phyloP scores from a whole-genome alignment of 2,888 invertebrate species.

The Fragum fragum region DNA sequence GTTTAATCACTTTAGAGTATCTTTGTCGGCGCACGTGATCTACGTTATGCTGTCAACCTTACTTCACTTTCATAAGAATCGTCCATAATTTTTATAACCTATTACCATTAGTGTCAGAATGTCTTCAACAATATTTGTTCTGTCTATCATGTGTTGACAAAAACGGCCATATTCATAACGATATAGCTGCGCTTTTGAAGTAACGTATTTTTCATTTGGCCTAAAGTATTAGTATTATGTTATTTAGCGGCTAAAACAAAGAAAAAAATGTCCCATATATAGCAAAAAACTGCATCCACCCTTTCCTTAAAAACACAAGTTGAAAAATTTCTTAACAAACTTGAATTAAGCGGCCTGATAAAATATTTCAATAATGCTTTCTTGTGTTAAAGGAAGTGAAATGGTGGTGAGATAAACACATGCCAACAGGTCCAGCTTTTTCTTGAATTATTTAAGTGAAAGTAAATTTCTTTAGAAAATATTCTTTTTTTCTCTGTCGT shows the following conservation, averaged over 20 bases:
- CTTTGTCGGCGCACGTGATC: not conserved
- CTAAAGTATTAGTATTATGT: slow-evolving; percentile 9
- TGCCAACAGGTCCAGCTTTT: too few species aligned
- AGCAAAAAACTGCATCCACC: not conserved
- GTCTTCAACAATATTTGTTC: slow-evolving; percentile 8
- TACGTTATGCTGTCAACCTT: not conserved
- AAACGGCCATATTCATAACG: slow-evolving; percentile 44
- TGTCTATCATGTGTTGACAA: slow-evolving; percentile 36
- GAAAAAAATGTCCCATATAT: not conserved
- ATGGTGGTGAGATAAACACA: too few species aligned
- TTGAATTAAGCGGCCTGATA: too few species aligned
- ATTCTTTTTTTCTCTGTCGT: too few species aligned
- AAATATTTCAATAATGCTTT: too few species aligned
- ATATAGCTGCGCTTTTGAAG: slow-evolving; percentile 2
- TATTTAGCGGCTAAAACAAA: not conserved
- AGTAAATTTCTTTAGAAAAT: too few species aligned
- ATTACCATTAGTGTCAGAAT: slow-evolving; percentile 30
- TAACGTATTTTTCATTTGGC: slow-evolving; percentile 20
- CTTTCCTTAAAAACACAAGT: too few species aligned
- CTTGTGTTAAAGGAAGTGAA: too few species aligned
- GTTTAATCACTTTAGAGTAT: not conserved
- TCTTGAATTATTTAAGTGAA: too few species aligned
- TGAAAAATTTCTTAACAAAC: too few species aligned
- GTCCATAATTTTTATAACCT: slow-evolving; percentile 1
- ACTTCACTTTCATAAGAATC: not conserved